Base-by-base conservation (phyloP, 1,140 invertebrate species). In the Cataglyphis hispanica region DNA sequence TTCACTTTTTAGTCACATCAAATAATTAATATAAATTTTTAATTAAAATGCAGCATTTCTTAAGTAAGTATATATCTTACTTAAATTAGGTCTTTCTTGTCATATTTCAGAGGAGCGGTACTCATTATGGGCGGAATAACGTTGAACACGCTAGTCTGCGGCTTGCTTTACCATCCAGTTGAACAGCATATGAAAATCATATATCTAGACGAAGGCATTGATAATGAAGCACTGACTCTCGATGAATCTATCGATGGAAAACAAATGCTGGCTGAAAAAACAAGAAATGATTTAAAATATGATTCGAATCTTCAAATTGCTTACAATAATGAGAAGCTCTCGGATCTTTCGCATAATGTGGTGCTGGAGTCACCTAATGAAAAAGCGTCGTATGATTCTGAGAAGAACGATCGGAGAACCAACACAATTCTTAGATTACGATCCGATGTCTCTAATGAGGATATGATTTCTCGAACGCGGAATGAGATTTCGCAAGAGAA, bases 111-210 rank as follows among this genome's bases (percentile, higher is more conserved):
- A 92, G 97, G 97, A 2, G 96, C 97, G 0, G 96, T 98, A 3
- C 92, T 98, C 1, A 96, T 98, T 2, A 96, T 98, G 94, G 98
- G 98, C 5, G 98, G 96, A 13, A 95, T 98, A 1, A 97, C 97
- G 61, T 92, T 98, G 10, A 97, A 98, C 90, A 97, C 97, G 0
- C 96, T 97, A 93, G 96, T 98, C 1, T 97, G 97, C 4, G 98
- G 97, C 0, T 91, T 98, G 11, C 96, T 98, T 13, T 98, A 98
- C 92, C 97, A 98, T 84, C 97, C 97, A 0, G 97, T 98, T 0
- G 96, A 97, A 87, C 95, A 96, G 56, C 97, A 98, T 91, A 96
- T 98, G 96, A 96, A 97, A 76, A 95, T 96, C 86, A 95, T 96
- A n/a, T 94, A 95, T 16, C 87, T 95, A 89, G 94, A 95, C 3